Percentiles rank a stretch among this genome's conserved stretches.
Conservation (phyloP, 2,888 invertebrate genomes). For the Hypomecis atomaria region DNA sequence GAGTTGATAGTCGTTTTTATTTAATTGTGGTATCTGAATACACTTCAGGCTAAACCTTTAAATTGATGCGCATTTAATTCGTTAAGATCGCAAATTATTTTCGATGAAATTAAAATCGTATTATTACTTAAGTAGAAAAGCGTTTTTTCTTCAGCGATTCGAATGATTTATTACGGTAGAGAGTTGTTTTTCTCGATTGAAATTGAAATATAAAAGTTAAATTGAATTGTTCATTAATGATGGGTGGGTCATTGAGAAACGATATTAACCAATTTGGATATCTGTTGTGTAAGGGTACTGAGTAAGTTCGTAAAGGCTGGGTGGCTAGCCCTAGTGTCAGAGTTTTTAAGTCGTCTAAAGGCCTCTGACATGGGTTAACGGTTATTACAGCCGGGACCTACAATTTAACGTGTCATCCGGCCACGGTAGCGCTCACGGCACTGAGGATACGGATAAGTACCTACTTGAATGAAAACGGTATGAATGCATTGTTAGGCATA, state of each 20-base stretch:
- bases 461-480: no score
- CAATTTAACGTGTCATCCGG: no score
- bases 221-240: slow-evolving; percentile 21
- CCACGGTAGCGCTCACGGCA: no score
- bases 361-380: no score
- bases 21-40: slow-evolving; percentile 33
- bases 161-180: slow-evolving; percentile 22
- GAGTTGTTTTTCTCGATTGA: slow-evolving; percentile 23
- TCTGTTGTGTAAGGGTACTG: neutral
- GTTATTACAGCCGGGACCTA: no score
- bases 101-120: slow-evolving; percentile 68
- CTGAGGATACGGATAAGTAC: no score
- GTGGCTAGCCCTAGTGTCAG: no score
- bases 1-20: slow-evolving; percentile 1
- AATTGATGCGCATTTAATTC: slow-evolving; percentile 71
- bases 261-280: neutral
- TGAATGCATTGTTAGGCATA: no score
- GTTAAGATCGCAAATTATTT: slow-evolving; percentile 56
- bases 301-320: neutral
- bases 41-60: slow-evolving; percentile 54
- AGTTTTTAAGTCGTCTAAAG: no score
- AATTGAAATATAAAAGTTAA: slow-evolving; percentile 7
- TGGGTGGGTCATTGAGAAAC: neutral
- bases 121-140: slow-evolving; percentile 48
- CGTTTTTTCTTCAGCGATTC: slow-evolving; percentile 20